Evolutionary conservation across 2,797 vertebrate genomes (phyloP), one percentile per base, ranked within the genome.

Genomic region (Cossypha dichroa): DNA sequence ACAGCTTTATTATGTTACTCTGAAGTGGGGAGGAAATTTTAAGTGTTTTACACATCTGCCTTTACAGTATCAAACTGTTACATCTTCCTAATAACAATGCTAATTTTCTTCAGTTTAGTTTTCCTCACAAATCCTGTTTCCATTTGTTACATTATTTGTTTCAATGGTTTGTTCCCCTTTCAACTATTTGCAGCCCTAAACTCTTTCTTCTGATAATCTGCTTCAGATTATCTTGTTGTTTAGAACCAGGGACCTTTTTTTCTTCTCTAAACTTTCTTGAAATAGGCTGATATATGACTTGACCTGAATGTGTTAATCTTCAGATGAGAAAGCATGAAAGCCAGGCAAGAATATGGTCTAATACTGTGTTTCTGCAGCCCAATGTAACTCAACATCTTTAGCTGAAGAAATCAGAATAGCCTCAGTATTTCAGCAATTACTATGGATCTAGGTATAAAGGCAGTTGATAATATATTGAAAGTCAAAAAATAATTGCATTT

Each of bases 1-100:
- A 28, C 2, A 72, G 29, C 33, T 15, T 56, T 41, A 28, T 15
- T 45, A 16, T 0, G 0, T 68, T 69, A 56, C 34, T 64, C 16
- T 29, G 17, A n/a, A 91, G 23, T 25, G 49, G 34, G 41, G 93
- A 62, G 26, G n/a, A 73, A 62, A n/a, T 85, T n/a, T 48, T 5
- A 56, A 28, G 15, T 18, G 16, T 13, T 80, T 80, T 55, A 62
- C 5, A 45, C 4, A 18, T 64, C 28, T 36, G 33, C 31, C 17
- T 83, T 69, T 59, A 48, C 13, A 68, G 45, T 14, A 54, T 28
- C 34, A 46, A 78, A 54, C 28, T 52, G 23, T 5, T 43, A 31
- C 3, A 3, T 72, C 38, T 56, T 81, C 49, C 66, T 73, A 11
- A 16, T 68, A 89, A 38, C 26, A 62, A 49, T 4, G 6, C 26